Evolutionary conservation across 2,797 vertebrate species (phyloP).

Genomic region (Ceryle rudis): DNA sequence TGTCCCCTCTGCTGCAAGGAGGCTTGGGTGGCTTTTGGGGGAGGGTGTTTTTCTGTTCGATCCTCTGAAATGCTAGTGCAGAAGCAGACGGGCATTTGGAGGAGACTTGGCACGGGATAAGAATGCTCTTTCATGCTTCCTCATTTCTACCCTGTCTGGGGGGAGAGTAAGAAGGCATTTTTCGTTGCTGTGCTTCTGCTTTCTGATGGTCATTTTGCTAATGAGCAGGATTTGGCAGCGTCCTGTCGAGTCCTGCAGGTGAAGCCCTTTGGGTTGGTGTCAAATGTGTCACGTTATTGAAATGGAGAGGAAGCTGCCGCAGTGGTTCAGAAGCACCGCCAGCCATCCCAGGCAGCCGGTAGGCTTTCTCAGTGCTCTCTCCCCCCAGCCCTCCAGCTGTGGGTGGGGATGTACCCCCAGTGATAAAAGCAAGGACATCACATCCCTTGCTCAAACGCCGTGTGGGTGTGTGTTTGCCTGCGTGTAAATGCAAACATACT

Average conservation of each 20-base stretch:
- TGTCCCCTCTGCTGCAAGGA: rapidly evolving
- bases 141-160: background rate
- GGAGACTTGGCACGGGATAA: background rate
- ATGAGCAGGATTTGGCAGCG: slow-evolving; percentile 47
- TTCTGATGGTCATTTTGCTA: background rate
- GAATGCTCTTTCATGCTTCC: background rate
- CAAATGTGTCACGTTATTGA: slow-evolving; percentile 15
- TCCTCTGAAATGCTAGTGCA: background rate
- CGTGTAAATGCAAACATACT: background rate
- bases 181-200: background rate
- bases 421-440: background rate
- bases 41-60: background rate
- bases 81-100: background rate
- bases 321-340: background rate
- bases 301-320: background rate
- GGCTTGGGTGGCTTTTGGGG: background rate
- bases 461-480: slow-evolving; percentile 4
- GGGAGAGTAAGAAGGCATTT: background rate
- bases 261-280: slow-evolving; percentile 36
- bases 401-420: background rate
- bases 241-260: background rate
- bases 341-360: rapidly evolving
- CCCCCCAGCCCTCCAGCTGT: background rate
- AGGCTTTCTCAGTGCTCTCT: background rate
- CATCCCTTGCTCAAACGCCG: background rate